Evolutionary conservation across 2,113 vertebrate species (phyloP), one percentile per base, ranked within the genome.

Genomic region (Pitta sordida): DNA sequence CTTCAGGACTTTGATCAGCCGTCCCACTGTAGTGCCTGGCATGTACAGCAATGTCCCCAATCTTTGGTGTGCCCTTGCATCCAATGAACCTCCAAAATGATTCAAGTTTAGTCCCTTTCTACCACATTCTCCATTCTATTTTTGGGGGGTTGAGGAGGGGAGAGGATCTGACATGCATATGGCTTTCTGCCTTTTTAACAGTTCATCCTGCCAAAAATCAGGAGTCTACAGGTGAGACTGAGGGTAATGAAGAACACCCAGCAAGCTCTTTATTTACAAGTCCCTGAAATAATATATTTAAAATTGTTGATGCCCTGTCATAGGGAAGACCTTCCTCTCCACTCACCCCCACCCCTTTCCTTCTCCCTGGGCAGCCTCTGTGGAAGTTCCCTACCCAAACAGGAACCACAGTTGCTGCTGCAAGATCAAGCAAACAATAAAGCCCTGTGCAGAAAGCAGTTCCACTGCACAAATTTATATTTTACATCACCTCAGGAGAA

Each of bases 401-500:
- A 73, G 51, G 41, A 80, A 30, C 8, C 44, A 44, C 26, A 70
- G 51, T 6, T 10, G 1, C 59, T 62, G 20, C 74, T 83, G 26
- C 22, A 73, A 94, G 84, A 90, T 56, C 56, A 83, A 83, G 74
- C 13, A 20, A 91, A 65, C 36, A 43, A 41, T 3, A 64, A 44
- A 80, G 23, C 83, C 21, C 63, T 44, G 59, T 51, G 67, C 49
- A 73, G 59, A 93, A 48, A 68, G 37, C 27, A 62, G 32, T 23
- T 58, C 39, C 37, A 36, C 27, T 17, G 24, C 36, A 76, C 37
- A 84, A 68, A 92, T 73, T 80, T 29, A 64, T 88, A 91, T 89
- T 95, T 95, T 83, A 69, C 73, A 77, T 78, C 41, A 59, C 81
- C 89, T 59, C 56, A 44, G 55, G 41, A 92, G 74, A 83, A 88